These are phyloP conservation scores for Parazoanthus atlanticus DNA, from an alignment of 92 coral and sea anemone species.

Conservation along the genomic window DNA sequence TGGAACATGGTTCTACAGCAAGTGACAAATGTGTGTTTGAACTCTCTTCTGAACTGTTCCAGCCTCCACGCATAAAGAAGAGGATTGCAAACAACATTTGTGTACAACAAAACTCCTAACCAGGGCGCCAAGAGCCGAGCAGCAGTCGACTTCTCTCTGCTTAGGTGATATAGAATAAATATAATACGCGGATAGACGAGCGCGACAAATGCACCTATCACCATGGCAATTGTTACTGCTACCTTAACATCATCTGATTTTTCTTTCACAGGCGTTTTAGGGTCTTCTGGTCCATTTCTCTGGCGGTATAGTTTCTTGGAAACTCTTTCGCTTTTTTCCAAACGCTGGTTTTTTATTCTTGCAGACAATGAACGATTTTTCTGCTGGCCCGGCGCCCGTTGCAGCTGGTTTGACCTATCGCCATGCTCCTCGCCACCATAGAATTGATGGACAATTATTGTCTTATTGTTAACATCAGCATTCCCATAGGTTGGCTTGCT, in stretches of 20 bases:
- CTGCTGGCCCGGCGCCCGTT: background rate
- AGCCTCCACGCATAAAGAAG: constrained; percentile 74
- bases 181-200: constrained; percentile 76
- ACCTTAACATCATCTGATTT: constrained; percentile 58
- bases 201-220: constrained; percentile 63
- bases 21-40: constrained; percentile 6
- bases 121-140: constrained; percentile 51
- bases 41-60: constrained; percentile 71
- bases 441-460: background rate
- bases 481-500: background rate
- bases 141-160: constrained; percentile 32
- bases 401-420: background rate
- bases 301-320: background rate
- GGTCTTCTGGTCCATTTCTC: background rate
- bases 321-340: background rate
- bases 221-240: constrained; percentile 70
- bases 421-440: background rate
- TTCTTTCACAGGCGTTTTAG: constrained; percentile 30
- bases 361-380: background rate
- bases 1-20: background rate
- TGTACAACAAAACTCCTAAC: constrained; percentile 70
- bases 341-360: too few species aligned
- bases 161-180: constrained; percentile 60
- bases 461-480: background rate
- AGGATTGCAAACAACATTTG: constrained; percentile 68